phyloP scores from a whole-genome alignment of 2,888 invertebrate genomes.

The Dicyrtoma fusca region DNA sequence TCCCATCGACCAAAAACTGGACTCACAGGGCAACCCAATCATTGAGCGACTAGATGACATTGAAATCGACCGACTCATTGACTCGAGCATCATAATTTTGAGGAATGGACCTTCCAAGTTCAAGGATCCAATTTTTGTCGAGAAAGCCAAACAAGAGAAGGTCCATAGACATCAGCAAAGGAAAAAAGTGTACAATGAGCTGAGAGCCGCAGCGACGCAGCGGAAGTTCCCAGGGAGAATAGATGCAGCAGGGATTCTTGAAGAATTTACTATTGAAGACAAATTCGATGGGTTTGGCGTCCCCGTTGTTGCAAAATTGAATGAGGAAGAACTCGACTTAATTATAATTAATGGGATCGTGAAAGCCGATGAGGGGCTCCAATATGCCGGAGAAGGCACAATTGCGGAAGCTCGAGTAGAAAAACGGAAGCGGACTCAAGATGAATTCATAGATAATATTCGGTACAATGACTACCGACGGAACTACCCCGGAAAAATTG shows the following conservation, averaged over 20 bases:
- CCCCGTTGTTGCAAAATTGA: neutral
- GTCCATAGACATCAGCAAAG: neutral
- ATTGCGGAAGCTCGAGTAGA: neutral
- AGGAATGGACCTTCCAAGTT: neutral
- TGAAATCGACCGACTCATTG: neutral
- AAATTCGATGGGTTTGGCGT: slow-evolving; percentile 10
- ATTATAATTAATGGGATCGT: slow-evolving; percentile 4
- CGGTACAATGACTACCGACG: neutral
- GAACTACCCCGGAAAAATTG: neutral
- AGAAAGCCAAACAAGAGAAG: neutral
- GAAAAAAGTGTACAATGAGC: neutral
- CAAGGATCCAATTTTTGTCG: neutral
- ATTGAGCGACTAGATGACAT: neutral
- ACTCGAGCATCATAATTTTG: neutral
- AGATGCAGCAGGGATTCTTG: neutral
- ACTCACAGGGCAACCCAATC: neutral
- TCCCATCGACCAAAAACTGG: neutral
- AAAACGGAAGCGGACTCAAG: neutral
- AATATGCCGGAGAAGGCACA: neutral
- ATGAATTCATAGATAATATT: no score
- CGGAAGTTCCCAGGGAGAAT: slow-evolving; percentile 7
- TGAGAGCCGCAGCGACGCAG: neutral
- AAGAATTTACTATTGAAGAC: slow-evolving; percentile 13
- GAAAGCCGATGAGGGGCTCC: neutral
- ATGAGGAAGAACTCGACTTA: slow-evolving; percentile 3